Base-by-base conservation (phyloP, 2,888 invertebrate species). In the Tineola bisselliella region DNA sequence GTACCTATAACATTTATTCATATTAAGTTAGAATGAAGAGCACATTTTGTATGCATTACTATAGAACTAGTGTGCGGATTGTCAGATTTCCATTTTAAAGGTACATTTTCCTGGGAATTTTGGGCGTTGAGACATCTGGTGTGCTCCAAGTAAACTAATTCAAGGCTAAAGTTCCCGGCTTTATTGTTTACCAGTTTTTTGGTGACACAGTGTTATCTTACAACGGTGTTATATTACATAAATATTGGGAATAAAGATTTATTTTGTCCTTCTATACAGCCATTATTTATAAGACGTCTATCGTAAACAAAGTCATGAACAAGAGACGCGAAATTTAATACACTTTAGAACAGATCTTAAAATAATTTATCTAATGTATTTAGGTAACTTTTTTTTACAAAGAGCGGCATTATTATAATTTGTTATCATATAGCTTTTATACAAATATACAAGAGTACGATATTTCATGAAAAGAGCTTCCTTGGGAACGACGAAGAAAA, bases 51-150 rank as follows among this genome's bases (percentile, higher is more conserved):
- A 54, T 54, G 54, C 54, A 54, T 54, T 54, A 25, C 19, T 25
- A 54, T 25, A 25, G 12, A 54, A 54, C 2, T 19, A n/a, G 54
- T 25, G 25, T 12, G 54, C 18, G 25, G 54, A 19, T 54, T 11
- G 54, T 25, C 12, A 25, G 54, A 54, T 54, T 54, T 12, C 25
- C 54, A 48, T 48, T 48, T 48, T 18, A 12, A 15, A 25, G 54
- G 54, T 12, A 25, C n/a, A 54, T 10, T 54, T 54, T 54, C 54
- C 25, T 54, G 54, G 54, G 54, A 54, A 54, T 12, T 25, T 54
- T 54, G 5, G 54, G 48, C 15, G 54, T 19, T 48, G 48, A 54
- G 25, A 18, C 54, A 54, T 54, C 54, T 54, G 54, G 54, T 25
- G 25, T 54, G 10, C 48, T 13, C 15, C 15, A 17, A 15, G 17